Base-by-base conservation (phyloP, 2,888 invertebrate genomes). In the Shargacucullia verbasci region DNA sequence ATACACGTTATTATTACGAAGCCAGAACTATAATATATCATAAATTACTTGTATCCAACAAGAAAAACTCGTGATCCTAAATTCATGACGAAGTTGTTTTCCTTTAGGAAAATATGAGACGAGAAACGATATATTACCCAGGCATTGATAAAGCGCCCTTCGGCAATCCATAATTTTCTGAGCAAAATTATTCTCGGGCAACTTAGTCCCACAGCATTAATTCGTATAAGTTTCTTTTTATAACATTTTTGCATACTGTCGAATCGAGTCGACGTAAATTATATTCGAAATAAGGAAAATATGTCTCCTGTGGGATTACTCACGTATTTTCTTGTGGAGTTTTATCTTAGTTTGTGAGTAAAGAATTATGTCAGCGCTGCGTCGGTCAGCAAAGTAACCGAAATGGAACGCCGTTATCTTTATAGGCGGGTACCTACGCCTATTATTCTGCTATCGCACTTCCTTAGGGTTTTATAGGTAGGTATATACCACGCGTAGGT, bases 81-180 rank as follows among this genome's bases (percentile, higher is more conserved):
- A 72, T 65, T 76, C 63, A 70, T 77, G 71, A 80, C 73, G 72
- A 73, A 78, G 78, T 82, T 81, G 73, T 81, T 84, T 84, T 82
- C 68, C 73, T 72, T 59, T 61, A 58, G 38, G 56, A 76, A 75
- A 69, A 76, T 74, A 74, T 72, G 65, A 78, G 69, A 73, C 61
- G 65, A 73, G 72, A 67, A 65, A 67, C 76, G 70, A 86, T 87
- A 83, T 82, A 83, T 86, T 79, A 80, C 67, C 64, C 70, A 66
- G 81, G 80, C 86, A 84, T 85, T 87, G 86, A 86, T 87, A 82
- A 83, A 87, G 81, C 70, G 76, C 75, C 75, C 75, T 82, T 81
- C 71, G 77, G 78, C 76, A 76, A 86, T 84, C 78, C 81, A 84
- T 85, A 87, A 85, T 82, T n/a, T 79, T 81, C 75, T 63, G 58